phyloP scores from a whole-genome alignment of 2,113 vertebrate species.

The Anthoscopus minutus region DNA sequence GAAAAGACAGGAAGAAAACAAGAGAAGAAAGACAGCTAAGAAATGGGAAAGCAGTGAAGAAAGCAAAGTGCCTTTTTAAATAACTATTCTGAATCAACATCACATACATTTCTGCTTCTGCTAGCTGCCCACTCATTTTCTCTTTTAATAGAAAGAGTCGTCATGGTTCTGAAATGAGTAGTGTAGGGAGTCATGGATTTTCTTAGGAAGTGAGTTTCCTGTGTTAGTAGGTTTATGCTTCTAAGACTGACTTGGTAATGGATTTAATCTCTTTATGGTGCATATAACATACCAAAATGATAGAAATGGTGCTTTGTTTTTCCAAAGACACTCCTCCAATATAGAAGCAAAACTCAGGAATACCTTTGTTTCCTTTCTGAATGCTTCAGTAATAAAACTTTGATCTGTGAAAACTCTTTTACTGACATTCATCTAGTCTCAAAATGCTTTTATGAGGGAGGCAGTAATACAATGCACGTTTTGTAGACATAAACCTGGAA shows the following conservation, averaged over 20 bases:
- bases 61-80: constrained; percentile 4
- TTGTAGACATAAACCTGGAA: neutral
- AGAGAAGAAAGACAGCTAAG: neutral
- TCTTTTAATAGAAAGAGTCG: constrained; percentile 38
- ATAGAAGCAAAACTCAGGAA: neutral
- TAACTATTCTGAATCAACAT: constrained; percentile 38
- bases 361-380: neutral
- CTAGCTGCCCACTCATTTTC: constrained; percentile 36
- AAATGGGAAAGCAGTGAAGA: neutral
- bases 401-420: neutral
- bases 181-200: neutral
- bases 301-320: neutral
- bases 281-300: neutral
- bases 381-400: neutral
- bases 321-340: neutral
- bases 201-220: constrained; percentile 6
- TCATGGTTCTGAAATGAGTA: neutral
- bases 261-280: neutral
- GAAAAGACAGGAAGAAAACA: neutral
- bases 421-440: neutral
- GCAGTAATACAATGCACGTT: neutral
- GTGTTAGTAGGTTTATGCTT: neutral
- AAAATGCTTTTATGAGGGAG: neutral
- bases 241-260: neutral
- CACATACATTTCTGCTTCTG: constrained; percentile 17